Evolutionary conservation across 2,113 vertebrate species (phyloP).

Genomic region (Vidua chalybeata): DNA sequence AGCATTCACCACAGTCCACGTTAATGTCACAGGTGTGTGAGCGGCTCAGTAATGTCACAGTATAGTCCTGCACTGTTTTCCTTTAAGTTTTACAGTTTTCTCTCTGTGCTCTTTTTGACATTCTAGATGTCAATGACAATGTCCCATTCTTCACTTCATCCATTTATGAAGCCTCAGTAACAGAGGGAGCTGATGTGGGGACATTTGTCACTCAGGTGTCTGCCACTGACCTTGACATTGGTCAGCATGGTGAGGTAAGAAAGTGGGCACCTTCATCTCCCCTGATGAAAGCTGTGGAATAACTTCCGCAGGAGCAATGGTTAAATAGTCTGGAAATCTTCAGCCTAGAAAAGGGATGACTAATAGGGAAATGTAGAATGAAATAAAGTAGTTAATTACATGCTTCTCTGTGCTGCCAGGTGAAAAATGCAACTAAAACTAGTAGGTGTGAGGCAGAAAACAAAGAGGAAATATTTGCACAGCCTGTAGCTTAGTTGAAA

Average conservation of each 20-base stretch:
- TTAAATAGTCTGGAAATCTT: not conserved
- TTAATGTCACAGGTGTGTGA: conserved; percentile 85
- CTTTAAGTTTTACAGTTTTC: not conserved
- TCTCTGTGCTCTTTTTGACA: not conserved
- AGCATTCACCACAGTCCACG: conserved; percentile 79
- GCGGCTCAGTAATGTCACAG: not conserved
- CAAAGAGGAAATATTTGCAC: not conserved
- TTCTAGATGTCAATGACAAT: conserved; percentile 90
- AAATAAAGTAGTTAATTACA: not conserved
- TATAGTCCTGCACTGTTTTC: not conserved
- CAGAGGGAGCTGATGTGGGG: conserved; percentile 81
- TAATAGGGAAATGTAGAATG: not conserved
- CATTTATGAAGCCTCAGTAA: conserved; percentile 86
- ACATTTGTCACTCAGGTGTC: conserved; percentile 85
- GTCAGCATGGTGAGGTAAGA: conserved; percentile 84
- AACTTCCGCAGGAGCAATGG: not conserved
- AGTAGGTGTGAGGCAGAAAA: not conserved
- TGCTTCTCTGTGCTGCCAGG: not conserved
- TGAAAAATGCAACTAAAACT: not conserved
- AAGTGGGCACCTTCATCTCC: not conserved
- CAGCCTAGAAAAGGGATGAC: not conserved
- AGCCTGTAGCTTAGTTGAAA: not conserved
- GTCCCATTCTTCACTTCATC: conserved; percentile 91
- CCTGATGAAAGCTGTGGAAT: not conserved
- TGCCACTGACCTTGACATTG: conserved; percentile 84